These are phyloP conservation scores for Saxidomus purpurata DNA, from an alignment of 1,140 invertebrate genomes.

Conservation along the genomic window DNA sequence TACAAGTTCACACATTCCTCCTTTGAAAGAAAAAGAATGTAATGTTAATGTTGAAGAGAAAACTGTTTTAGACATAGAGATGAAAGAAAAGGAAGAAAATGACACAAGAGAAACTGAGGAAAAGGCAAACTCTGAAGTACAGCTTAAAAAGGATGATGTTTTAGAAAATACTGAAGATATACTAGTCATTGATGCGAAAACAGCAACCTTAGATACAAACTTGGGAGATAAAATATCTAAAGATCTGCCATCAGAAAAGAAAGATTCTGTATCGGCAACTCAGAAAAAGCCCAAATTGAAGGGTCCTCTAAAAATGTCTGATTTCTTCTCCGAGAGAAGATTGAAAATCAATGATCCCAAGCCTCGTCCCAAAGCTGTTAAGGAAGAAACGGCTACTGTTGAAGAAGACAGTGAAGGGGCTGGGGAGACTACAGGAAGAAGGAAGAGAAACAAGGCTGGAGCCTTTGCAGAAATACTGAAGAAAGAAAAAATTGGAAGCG, in stretches of 20 bases:
- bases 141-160: neutral
- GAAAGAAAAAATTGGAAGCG: conserved; percentile 61
- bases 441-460: conserved; percentile 40
- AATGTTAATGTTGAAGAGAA: neutral
- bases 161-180: neutral
- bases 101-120: neutral
- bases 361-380: neutral
- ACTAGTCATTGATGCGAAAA: neutral
- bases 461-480: conserved; percentile 65
- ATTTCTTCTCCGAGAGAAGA: conserved; percentile 54
- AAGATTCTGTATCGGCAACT: neutral
- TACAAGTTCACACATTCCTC: neutral
- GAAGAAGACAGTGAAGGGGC: neutral
- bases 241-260: neutral
- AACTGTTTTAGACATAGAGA: neutral
- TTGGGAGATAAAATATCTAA: conserved; percentile 15
- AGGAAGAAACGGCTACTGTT: conserved; percentile 22
- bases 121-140: neutral
- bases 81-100: neutral
- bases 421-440: neutral
- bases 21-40: neutral
- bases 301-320: conserved; percentile 49
- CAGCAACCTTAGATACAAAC: neutral
- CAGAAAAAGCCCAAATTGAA: neutral
- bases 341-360: conserved; percentile 61